A percentile compares a stretch with the other conserved stretches of the same genome.
Conservation (phyloP, 2,888 invertebrate genomes). For the Cephus runcator region DNA sequence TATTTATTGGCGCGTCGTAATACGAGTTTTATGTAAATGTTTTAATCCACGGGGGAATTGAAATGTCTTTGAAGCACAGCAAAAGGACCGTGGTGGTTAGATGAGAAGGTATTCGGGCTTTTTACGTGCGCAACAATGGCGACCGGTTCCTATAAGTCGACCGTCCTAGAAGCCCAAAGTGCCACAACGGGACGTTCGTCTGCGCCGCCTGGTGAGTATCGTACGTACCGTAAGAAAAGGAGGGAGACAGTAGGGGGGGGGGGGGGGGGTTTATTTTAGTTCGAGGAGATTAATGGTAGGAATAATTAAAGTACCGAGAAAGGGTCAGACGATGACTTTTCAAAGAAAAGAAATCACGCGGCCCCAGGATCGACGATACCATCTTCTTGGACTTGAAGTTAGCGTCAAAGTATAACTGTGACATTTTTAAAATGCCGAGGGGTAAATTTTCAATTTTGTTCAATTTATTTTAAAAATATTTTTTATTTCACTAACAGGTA, state of each 20-base stretch:
- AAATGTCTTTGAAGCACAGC: slow-evolving; percentile 35
- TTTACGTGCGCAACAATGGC: slow-evolving; percentile 1
- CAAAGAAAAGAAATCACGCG: not conserved
- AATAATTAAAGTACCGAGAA: slow-evolving; percentile 41
- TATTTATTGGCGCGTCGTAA: slow-evolving; percentile 32
- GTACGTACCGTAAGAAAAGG: not conserved
- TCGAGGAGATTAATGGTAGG: slow-evolving; percentile 40
- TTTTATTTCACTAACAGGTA: not conserved
- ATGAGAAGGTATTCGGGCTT: not conserved
- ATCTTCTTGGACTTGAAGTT: not conserved
- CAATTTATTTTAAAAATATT: not conserved
- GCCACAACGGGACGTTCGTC: not conserved
- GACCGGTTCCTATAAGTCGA: slow-evolving; percentile 3
- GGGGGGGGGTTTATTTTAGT: slow-evolving; percentile 26
- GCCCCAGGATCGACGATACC: not conserved
- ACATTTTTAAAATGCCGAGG: not conserved
- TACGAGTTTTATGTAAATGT: slow-evolving; percentile 54
- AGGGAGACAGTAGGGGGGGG: not conserved
- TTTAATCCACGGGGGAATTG: slow-evolving; percentile 52
- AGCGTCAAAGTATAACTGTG: not conserved
- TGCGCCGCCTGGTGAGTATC: not conserved
- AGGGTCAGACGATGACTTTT: slow-evolving; percentile 6
- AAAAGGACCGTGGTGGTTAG: not conserved
- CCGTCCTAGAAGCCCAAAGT: slow-evolving; percentile 12
- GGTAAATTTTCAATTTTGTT: not conserved